Evolutionary conservation across 2,113 vertebrate genomes (phyloP).

Genomic region (Phrynocephalus versicolor): DNA sequence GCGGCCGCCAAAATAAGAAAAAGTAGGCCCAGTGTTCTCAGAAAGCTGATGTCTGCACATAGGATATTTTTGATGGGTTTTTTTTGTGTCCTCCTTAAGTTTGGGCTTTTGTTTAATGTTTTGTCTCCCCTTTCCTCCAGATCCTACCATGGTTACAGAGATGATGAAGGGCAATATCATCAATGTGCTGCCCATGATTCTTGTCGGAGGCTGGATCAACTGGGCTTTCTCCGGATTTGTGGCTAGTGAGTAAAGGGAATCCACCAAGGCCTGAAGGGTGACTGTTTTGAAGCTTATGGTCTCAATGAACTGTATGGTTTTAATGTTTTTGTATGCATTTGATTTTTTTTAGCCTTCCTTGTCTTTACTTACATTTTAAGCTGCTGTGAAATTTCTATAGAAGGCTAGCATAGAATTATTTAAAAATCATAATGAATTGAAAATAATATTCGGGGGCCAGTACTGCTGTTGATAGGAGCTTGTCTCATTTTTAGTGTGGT

Average conservation of each 20-base stretch:
- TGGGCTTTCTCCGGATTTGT: slow-evolving; percentile 88
- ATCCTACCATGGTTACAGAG: slow-evolving; percentile 82
- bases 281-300: not conserved
- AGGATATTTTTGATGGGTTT: not conserved
- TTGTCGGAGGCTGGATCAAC: slow-evolving; percentile 88
- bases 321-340: not conserved
- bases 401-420: not conserved
- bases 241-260: slow-evolving; percentile 74
- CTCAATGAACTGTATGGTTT: not conserved
- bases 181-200: slow-evolving; percentile 85
- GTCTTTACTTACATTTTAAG: not conserved
- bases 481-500: too few relatives aligned
- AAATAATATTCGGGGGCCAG: not conserved
- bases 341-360: not conserved
- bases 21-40: not conserved
- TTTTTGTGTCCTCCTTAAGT: not conserved
- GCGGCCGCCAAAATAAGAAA: not conserved
- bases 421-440: not conserved
- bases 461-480: not conserved
- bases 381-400: not conserved
- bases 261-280: too few relatives aligned
- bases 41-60: not conserved
- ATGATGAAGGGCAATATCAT: slow-evolving; percentile 88
- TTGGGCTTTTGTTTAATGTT: not conserved
- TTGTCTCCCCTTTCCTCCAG: slow-evolving; percentile 51